phyloP scores from a whole-genome alignment of 2,888 invertebrate species.

The Sussaba pulchella region DNA sequence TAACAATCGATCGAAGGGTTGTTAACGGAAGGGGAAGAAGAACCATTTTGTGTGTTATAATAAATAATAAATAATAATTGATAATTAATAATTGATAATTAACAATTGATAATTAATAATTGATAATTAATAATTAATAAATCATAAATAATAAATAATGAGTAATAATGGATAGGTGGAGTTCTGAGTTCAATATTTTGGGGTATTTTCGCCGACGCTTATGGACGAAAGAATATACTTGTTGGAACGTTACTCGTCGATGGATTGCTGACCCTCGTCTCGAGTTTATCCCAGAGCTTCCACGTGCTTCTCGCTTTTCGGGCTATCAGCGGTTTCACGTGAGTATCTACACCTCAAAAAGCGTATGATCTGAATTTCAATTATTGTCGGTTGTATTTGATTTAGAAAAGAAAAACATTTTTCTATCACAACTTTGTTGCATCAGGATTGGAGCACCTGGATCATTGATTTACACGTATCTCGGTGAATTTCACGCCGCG shows the following conservation, averaged over 20 bases:
- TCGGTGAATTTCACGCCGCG: conserved; percentile 88
- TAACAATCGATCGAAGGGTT: too few species aligned
- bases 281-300: conserved; percentile 87
- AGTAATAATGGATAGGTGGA: conserved; percentile 85
- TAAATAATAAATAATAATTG: too few species aligned
- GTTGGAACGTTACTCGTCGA: conserved; percentile 85
- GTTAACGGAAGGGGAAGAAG: too few species aligned
- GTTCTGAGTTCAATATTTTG: conserved; percentile 91
- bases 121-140: neutral
- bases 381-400: conserved; percentile 6
- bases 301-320: conserved; percentile 87
- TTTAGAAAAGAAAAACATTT: conserved; percentile 2
- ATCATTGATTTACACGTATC: conserved; percentile 87
- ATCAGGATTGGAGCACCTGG: conserved; percentile 86
- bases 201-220: conserved; percentile 92
- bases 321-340: conserved; percentile 88
- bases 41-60: too few species aligned
- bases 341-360: conserved; percentile 69
- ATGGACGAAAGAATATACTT: conserved; percentile 88
- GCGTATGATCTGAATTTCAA: too few species aligned
- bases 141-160: conserved; percentile 7
- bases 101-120: conserved; percentile 8
- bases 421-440: conserved; percentile 18
- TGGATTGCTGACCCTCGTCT: conserved; percentile 85
- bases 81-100: conserved; percentile 15